Evolutionary conservation across 2,797 vertebrate genomes (phyloP).

Genomic region (Podarcis siculus): DNA sequence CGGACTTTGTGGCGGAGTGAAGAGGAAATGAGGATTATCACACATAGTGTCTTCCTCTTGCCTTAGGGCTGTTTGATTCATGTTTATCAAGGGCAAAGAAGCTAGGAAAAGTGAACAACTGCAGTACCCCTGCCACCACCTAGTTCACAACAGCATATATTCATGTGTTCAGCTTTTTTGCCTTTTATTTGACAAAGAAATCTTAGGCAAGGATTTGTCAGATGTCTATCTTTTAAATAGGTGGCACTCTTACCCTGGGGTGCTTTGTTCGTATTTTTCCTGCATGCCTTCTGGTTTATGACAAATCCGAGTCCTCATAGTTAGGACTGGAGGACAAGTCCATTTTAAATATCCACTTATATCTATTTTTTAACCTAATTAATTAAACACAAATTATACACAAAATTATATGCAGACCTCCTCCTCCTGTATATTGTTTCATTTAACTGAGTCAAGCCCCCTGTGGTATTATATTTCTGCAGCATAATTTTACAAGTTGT

Average conservation of each 20-base stretch:
- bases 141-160: conserved; percentile 49
- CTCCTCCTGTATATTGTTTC: no score
- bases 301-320: conserved; percentile 70
- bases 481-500: no score
- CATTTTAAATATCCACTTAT: no score
- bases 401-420: no score
- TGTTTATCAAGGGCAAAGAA: conserved; percentile 55
- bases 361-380: no score
- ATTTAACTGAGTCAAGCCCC: no score
- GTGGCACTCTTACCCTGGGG: conserved; percentile 56
- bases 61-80: conserved; percentile 60
- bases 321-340: not conserved
- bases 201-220: conserved; percentile 60
- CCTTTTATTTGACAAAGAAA: conserved; percentile 66
- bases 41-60: conserved; percentile 51
- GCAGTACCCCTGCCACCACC: conserved; percentile 19
- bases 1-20: conserved; percentile 39
- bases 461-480: no score
- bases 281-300: conserved; percentile 70
- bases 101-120: conserved; percentile 53
- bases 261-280: conserved; percentile 66
- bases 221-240: conserved; percentile 67
- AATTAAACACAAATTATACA: no score
- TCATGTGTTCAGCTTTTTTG: conserved; percentile 67
- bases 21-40: conserved; percentile 56